Percentiles rank a stretch among this genome's conserved stretches.
phyloP scores from a whole-genome alignment of 2,113 vertebrate species.

The Litocranius walleri region DNA sequence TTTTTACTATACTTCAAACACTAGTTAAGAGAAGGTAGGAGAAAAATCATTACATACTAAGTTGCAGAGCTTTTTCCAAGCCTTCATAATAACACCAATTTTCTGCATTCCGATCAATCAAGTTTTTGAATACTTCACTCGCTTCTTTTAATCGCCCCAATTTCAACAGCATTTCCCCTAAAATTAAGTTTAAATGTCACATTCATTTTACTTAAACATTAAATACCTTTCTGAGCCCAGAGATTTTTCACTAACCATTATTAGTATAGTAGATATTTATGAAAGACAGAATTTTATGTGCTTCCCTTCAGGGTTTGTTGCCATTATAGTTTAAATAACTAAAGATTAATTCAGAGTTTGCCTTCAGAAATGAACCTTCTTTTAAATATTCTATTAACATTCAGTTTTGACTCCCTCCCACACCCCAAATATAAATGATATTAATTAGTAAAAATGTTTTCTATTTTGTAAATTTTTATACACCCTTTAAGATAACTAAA shows the following conservation, averaged over 20 bases:
- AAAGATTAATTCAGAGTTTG: constrained; percentile 3
- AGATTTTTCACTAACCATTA: constrained; percentile 1
- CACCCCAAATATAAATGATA: not conserved
- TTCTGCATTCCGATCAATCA: constrained; percentile 85
- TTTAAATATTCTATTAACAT: not conserved
- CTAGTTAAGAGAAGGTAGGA: not conserved
- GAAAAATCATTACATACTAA: constrained; percentile 78
- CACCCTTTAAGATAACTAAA: not conserved
- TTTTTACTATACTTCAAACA: not conserved
- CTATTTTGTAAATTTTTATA: not conserved
- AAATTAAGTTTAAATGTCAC: constrained; percentile 64
- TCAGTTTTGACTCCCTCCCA: not conserved
- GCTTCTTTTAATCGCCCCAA: constrained; percentile 85
- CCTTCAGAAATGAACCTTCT: constrained; percentile 28
- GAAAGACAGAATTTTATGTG: not conserved
- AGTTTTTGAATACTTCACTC: constrained; percentile 80
- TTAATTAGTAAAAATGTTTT: not conserved
- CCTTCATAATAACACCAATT: constrained; percentile 87
- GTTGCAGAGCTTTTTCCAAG: constrained; percentile 82
- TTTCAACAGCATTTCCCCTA: constrained; percentile 85
- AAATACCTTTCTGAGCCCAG: constrained; percentile 22
- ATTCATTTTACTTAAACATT: constrained; percentile 50
- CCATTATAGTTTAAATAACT: not conserved
- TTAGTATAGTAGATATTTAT: not conserved
- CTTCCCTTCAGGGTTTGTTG: not conserved